Conservation (phyloP, 2,888 invertebrate genomes). For the Baccha elongata region DNA sequence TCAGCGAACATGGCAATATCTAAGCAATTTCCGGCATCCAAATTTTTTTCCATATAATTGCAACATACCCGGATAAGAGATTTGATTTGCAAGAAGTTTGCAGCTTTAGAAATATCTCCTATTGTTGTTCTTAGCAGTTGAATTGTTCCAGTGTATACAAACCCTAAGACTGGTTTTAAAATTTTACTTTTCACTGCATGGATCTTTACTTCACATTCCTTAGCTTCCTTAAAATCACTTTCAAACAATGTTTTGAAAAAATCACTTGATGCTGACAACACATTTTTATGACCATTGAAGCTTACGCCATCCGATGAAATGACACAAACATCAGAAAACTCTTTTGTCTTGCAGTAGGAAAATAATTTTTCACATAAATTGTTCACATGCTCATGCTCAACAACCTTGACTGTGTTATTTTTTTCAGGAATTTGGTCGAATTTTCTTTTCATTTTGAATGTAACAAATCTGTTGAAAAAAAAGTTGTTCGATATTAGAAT, state of each 20-base stretch:
- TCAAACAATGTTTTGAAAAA: constrained; percentile 34
- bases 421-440: too few species aligned
- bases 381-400: too few species aligned
- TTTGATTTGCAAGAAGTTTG: constrained; percentile 17
- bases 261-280: constrained; percentile 23
- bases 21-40: neutral
- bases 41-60: neutral
- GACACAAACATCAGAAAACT: constrained; percentile 17
- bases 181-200: neutral
- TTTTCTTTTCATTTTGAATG: too few species aligned
- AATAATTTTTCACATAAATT: too few species aligned
- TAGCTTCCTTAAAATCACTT: neutral
- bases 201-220: constrained; percentile 8
- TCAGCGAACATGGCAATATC: neutral
- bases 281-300: constrained; percentile 4
- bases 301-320: constrained; percentile 3
- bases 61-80: neutral
- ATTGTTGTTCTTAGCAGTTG: constrained; percentile 9
- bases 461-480: too few species aligned
- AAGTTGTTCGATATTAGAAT: too few species aligned
- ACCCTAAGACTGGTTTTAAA: neutral
- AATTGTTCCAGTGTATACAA: constrained; percentile 27
- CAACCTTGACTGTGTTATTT: too few species aligned
- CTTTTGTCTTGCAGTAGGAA: neutral
- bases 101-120: constrained; percentile 8